phyloP scores from a whole-genome alignment of 2,888 invertebrate genomes.

The Acronicta psi region DNA sequence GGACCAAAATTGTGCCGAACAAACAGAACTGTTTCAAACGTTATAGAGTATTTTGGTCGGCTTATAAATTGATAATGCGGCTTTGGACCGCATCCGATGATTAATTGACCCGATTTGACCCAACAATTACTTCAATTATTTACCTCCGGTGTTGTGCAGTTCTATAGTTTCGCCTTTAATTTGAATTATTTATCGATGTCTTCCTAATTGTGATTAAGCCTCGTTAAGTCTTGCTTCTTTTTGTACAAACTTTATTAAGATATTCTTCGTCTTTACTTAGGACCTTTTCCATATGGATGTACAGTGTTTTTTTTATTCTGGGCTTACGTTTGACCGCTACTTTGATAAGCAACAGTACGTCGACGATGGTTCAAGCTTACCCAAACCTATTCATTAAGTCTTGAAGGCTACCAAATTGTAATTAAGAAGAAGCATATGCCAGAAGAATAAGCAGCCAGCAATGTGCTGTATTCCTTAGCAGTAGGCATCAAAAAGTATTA shows the following conservation, averaged over 20 bases:
- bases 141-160: constrained; percentile 78
- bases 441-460: too few relatives aligned
- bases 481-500: too few relatives aligned
- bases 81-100: constrained; percentile 78
- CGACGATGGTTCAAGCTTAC: too few relatives aligned
- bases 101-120: constrained; percentile 87
- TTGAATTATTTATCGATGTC: constrained; percentile 61
- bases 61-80: constrained; percentile 79
- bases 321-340: too few relatives aligned
- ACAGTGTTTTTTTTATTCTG: too few relatives aligned
- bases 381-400: too few relatives aligned
- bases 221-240: background rate
- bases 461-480: too few relatives aligned
- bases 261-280: background rate
- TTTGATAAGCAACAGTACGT: too few relatives aligned
- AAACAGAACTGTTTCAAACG: constrained; percentile 50
- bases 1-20: constrained; percentile 36
- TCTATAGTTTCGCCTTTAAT: constrained; percentile 65
- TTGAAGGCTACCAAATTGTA: too few relatives aligned
- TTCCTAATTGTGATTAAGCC: constrained; percentile 40
- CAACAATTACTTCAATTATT: constrained; percentile 87
- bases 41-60: constrained; percentile 71
- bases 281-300: too few relatives aligned
- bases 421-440: too few relatives aligned
- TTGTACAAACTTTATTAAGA: background rate